phyloP scores from a whole-genome alignment of 2,113 vertebrate species.

The Fulmarus glacialis region DNA sequence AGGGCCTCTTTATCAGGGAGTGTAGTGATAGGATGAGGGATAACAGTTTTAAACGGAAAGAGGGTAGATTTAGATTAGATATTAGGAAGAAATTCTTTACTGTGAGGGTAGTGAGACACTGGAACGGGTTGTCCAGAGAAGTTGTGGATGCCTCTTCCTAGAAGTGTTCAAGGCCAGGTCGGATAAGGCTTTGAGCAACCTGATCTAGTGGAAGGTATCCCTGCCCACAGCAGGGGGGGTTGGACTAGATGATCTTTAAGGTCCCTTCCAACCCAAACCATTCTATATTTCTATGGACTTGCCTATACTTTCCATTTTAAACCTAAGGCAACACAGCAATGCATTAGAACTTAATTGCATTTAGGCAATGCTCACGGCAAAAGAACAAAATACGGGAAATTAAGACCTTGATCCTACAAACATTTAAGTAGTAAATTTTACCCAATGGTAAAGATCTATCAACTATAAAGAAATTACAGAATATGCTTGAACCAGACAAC shows the following conservation, averaged over 20 bases:
- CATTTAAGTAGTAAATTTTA: background rate
- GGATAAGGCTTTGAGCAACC: background rate
- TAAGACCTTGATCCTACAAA: background rate
- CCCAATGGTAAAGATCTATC: background rate
- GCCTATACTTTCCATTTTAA: background rate
- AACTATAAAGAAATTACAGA: background rate
- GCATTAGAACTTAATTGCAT: background rate
- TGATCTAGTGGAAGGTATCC: fast-evolving
- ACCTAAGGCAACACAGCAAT: background rate
- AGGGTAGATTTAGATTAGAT: background rate
- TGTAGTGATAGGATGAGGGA: background rate
- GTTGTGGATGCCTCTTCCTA: background rate
- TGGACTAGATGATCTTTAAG: background rate
- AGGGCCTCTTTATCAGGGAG: background rate
- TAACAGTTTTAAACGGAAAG: background rate
- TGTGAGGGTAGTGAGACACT: background rate
- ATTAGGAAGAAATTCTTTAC: background rate
- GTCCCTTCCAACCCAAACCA: background rate
- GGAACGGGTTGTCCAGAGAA: background rate
- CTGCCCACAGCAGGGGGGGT: fast-evolving
- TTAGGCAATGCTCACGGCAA: background rate
- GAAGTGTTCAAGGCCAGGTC: background rate
- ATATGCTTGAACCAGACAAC: background rate
- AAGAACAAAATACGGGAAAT: background rate
- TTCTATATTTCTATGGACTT: background rate